A percentile compares a stretch with the other conserved stretches of the same genome.
Evolutionary conservation across 2,888 invertebrate genomes (phyloP).

Genomic region (Polyommatus iphigenia): DNA sequence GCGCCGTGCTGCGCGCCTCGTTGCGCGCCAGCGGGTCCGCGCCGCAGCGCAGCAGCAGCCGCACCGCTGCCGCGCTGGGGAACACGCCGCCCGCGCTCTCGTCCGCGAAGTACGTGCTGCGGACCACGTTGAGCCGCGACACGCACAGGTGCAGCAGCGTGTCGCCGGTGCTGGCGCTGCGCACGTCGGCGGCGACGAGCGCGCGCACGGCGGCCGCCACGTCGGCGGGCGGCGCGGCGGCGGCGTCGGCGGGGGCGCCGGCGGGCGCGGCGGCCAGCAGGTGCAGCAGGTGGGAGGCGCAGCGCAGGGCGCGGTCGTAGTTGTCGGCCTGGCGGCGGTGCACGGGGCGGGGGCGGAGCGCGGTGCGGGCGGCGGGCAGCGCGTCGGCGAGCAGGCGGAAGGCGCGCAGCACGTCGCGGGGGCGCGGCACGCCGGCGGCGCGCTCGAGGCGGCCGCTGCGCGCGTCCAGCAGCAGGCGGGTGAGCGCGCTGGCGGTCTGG

Average conservation of each 20-base stretch:
- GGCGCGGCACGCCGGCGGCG: constrained; percentile 71
- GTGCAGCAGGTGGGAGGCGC: constrained; percentile 88
- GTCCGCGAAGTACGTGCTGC: constrained; percentile 87
- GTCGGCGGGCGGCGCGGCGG: constrained; percentile 41
- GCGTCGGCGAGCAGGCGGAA: constrained; percentile 84
- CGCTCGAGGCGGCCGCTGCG: constrained; percentile 80
- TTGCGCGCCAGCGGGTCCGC: constrained; percentile 88
- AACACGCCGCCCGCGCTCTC: constrained; percentile 84
- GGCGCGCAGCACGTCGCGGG: constrained; percentile 85
- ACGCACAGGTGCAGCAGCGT: constrained; percentile 92
- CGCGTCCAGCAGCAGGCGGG: constrained; percentile 89
- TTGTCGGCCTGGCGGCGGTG: constrained; percentile 89
- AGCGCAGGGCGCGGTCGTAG: constrained; percentile 89
- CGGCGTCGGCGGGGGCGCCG: constrained; percentile 58
- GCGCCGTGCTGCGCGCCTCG: constrained; percentile 87
- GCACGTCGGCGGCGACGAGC: constrained; percentile 81
- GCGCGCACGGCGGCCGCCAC: constrained; percentile 83
- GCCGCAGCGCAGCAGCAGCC: constrained; percentile 88
- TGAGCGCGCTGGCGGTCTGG: constrained; percentile 92
- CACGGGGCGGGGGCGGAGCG: constrained; percentile 82
- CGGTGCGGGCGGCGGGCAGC: constrained; percentile 71
- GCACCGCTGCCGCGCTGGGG: constrained; percentile 85
- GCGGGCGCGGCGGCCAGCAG: constrained; percentile 76
- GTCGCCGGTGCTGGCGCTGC: constrained; percentile 86
- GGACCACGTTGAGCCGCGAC: constrained; percentile 87